Evolutionary conservation across 2,888 invertebrate species (phyloP), one percentile per base, ranked within the genome.

Genomic region (Exephanes ischioxanthus): DNA sequence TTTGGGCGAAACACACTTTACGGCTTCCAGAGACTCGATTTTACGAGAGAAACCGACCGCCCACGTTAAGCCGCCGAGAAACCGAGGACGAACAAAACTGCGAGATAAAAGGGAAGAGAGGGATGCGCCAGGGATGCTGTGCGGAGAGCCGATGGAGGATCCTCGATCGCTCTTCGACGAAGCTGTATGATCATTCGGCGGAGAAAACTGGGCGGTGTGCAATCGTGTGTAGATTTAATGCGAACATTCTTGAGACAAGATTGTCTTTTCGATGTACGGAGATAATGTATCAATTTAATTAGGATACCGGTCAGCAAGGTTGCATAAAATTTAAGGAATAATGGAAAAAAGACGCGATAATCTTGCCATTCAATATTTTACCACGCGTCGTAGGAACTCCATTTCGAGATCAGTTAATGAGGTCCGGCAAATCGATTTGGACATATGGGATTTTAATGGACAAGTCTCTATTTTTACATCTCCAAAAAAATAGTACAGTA

Each of bases 1-100:
- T 37, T 26, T 41, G 75, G 26, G n/a, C 26, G 19, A 48, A 45
- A 22, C n/a, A 72, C 73, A 61, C 72, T 84, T 84, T 84, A 80
- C 84, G 67, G 84, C 77, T 77, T 81, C 80, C 72, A 84, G 80
- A 84, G 72, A 68, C 58, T 61, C 72, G 61, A 80, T 84, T 84
- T 84, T 84, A 84, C 80, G 84, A 84, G 67, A 26, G 77, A 84
- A 84, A 73, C 51, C 63, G 75, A 80, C 79, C 80, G 80, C 84
- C 80, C 77, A 80, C 84, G 80, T 80, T 51, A 58, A 41, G 45
- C 41, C 33, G n/a, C 3, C 75, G 33, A 66, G 45, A 75, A 55
- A 72, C 58, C 51, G 53, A 63, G 51, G 79, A n/a, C 63, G 61
- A 63, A 72, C 79, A 75, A 79, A 79, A 55, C 61, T 75, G 58